phyloP scores from a whole-genome alignment of 2,797 vertebrate species.

The Esox masquinongy region DNA sequence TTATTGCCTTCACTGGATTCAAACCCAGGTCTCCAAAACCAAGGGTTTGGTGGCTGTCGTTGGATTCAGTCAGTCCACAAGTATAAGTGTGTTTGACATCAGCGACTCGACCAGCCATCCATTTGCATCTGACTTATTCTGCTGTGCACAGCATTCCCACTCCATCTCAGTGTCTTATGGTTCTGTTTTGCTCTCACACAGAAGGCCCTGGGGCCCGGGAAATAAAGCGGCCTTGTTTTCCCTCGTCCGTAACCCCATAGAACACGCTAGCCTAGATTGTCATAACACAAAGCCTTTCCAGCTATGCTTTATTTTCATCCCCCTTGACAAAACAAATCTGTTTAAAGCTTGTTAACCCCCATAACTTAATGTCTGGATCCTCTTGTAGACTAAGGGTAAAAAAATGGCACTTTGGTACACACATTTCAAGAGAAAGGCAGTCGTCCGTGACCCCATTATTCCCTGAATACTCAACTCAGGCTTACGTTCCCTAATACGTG shows the following conservation, averaged over 20 bases:
- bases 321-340: constrained; percentile 14
- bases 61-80: constrained; percentile 46
- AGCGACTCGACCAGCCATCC: constrained; percentile 43
- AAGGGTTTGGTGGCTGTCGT: constrained; percentile 33
- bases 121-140: constrained; percentile 41
- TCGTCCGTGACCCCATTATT: not conserved
- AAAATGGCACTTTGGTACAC: not conserved
- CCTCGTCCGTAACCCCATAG: constrained; percentile 12
- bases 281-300: constrained; percentile 39
- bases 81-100: constrained; percentile 49
- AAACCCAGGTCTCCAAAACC: too few species aligned
- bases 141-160: constrained; percentile 31
- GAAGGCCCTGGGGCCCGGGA: constrained; percentile 27
- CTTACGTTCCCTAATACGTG: not conserved
- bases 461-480: not conserved
- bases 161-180: constrained; percentile 30
- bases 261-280: constrained; percentile 28
- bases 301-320: constrained; percentile 12
- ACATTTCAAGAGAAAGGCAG: not conserved
- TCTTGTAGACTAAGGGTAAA: not conserved
- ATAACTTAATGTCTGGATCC: constrained; percentile 8
- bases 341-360: constrained; percentile 17
- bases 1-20: too few species aligned
- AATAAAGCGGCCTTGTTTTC: constrained; percentile 46
- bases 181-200: constrained; percentile 37